These are phyloP conservation scores for Amiota minor DNA, from an alignment of 2,888 invertebrate genomes.

Conservation along the genomic window DNA sequence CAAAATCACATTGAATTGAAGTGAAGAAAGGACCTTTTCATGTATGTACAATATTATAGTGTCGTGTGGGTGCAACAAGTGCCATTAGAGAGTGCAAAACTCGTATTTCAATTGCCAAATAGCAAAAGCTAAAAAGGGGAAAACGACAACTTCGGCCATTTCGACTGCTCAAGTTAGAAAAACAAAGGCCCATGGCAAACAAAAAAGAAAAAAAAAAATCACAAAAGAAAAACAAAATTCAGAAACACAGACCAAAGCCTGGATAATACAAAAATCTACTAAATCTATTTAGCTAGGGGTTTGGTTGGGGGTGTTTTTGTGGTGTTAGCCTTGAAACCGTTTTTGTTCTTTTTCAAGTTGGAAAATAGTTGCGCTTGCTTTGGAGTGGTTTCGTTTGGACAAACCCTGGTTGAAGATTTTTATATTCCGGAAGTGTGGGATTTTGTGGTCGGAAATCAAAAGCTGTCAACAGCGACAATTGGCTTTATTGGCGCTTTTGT, in stretches of 20 bases:
- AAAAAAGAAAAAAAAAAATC: not conserved
- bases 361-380: no score
- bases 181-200: not conserved
- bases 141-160: slow-evolving; percentile 28
- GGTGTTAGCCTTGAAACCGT: no score
- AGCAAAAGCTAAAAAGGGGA: slow-evolving; percentile 39
- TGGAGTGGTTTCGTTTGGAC: no score
- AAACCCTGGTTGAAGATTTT: not conserved
- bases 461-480: slow-evolving; percentile 28
- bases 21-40: slow-evolving; percentile 17
- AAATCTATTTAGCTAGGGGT: slow-evolving; percentile 15
- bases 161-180: slow-evolving; percentile 2
- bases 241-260: slow-evolving; percentile 36
- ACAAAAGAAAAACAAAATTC: slow-evolving; percentile 1
- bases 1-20: slow-evolving; percentile 4
- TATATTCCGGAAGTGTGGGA: not conserved
- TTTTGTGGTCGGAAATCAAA: slow-evolving; percentile 4
- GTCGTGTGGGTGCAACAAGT: slow-evolving; percentile 31
- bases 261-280: slow-evolving; percentile 49
- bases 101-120: slow-evolving; percentile 51
- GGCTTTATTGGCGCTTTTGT: slow-evolving; percentile 15
- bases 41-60: not conserved
- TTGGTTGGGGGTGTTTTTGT: no score
- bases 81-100: slow-evolving; percentile 43
- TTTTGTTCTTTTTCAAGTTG: no score